phyloP scores from a whole-genome alignment of 2,888 invertebrate species.

The Ganaspis brasiliensis region DNA sequence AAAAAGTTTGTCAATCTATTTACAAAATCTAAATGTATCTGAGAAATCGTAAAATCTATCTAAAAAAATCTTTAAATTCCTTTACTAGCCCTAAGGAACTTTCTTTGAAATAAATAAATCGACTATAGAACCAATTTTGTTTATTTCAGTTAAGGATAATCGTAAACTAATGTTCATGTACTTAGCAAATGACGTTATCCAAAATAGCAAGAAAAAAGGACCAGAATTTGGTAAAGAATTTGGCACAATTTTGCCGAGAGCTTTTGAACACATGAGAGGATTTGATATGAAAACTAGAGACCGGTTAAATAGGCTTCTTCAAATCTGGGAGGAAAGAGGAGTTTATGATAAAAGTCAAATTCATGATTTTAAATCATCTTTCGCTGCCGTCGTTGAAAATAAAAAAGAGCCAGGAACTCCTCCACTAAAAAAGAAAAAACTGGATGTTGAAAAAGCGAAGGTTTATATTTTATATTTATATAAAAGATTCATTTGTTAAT shows the following conservation, averaged over 20 bases:
- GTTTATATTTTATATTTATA: conserved; percentile 23
- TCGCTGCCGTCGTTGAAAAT: conserved; percentile 77
- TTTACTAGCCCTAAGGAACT: too few species aligned
- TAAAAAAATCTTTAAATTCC: too few species aligned
- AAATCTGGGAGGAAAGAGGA: conserved; percentile 96
- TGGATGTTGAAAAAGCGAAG: conserved; percentile 74
- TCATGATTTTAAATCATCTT: conserved; percentile 87
- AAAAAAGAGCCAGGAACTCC: conserved; percentile 73
- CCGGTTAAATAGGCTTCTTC: conserved; percentile 90
- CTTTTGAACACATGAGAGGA: conserved; percentile 91
- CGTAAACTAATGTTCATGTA: conserved; percentile 97
- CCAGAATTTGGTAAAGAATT: conserved; percentile 97
- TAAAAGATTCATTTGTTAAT: background rate
- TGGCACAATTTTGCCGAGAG: conserved; percentile 89
- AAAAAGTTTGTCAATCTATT: too few species aligned
- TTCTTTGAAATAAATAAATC: too few species aligned
- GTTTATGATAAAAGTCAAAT: conserved; percentile 93
- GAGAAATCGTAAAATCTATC: too few species aligned
- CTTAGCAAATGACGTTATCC: conserved; percentile 99
- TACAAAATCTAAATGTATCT: too few species aligned
- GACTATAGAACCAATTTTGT: too few species aligned
- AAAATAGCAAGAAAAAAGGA: conserved; percentile 98
- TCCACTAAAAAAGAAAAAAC: conserved; percentile 82
- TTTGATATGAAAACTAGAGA: conserved; percentile 91
- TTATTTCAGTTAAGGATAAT: conserved; percentile 88